Percentiles rank a stretch among this genome's conserved stretches.
phyloP scores from a whole-genome alignment of 2,888 invertebrate species.

The Operophtera brumata region DNA sequence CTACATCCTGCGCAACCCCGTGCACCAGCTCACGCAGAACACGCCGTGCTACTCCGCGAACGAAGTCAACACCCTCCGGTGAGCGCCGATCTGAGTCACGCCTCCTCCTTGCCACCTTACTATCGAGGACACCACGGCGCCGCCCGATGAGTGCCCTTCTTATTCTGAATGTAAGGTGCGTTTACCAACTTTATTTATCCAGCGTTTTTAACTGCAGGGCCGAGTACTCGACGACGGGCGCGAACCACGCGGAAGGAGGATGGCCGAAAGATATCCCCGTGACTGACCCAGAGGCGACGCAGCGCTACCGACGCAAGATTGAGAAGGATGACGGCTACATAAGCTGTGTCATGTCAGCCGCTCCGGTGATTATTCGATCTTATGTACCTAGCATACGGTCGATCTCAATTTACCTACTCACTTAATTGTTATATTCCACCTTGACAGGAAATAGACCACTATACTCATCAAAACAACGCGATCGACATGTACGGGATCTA shows the following conservation, averaged over 20 bases:
- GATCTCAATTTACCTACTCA: not conserved
- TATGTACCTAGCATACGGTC: not conserved
- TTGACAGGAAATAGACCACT: conserved; percentile 88
- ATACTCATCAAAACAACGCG: conserved; percentile 93
- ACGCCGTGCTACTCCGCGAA: conserved; percentile 61
- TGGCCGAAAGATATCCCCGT: conserved; percentile 89
- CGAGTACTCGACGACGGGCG: conserved; percentile 78
- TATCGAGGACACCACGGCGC: no score
- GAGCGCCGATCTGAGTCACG: not conserved
- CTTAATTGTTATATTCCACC: not conserved
- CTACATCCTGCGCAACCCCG: conserved; percentile 78
- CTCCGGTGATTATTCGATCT: conserved; percentile 40
- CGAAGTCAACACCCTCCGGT: conserved; percentile 81
- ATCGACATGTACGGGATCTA: conserved; percentile 95
- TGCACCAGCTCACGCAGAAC: conserved; percentile 72
- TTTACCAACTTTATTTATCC: not conserved
- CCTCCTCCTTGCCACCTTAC: not conserved
- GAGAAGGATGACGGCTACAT: conserved; percentile 90
- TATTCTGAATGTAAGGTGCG: no score
- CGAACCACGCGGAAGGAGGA: conserved; percentile 89
- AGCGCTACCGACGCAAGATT: conserved; percentile 87
- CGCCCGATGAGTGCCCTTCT: no score
- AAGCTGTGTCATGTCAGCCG: conserved; percentile 80
- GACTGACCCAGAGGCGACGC: conserved; percentile 84
- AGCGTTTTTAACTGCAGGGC: conserved; percentile 58